Evolutionary conservation across 2,888 invertebrate genomes (phyloP), one percentile per base, ranked within the genome.

Genomic region (Merodon equestris): DNA sequence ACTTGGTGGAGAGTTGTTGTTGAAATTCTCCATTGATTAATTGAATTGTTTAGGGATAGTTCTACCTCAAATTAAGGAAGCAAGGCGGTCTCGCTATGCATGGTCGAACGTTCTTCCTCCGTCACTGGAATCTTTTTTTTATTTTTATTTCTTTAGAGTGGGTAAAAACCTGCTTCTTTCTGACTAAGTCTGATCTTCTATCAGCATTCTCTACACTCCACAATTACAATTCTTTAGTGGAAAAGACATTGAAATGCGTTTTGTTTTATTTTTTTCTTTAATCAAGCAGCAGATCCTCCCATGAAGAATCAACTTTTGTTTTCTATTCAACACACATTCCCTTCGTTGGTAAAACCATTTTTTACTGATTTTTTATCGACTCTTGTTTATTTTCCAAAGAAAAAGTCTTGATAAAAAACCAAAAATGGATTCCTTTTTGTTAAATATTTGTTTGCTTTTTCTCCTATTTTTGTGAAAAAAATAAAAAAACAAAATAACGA

Each of bases 321-420:
- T 44, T 14, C 17, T 66, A 47, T 51, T 45, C 53, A 60, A 66
- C 19, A 44, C 63, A 40, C 56, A 56, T 61, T 72, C 56, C 51
- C 71, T 48, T 13, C 13, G 40, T 40, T 12, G 64, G 48, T 38
- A 1, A 27, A 60, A 10, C 48, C 48, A 18, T 48, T 63, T 51
- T 38, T 54, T 36, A 47, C 13, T 17, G 18, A 77, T 45, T 67
- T 72, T 72, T 67, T 61, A 61, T 72, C 47, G 38, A 77, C 42
- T 53, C 18, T 38, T 18, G 10, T 58, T 67, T 47, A n/a, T 57
- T 36, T 4, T 27, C 27, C 7, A 27, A 0, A 42, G 5, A 13
- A 34, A 60, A 57, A 34, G 50, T 53, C 67, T 72, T 57, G 76
- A 64, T 72, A 40, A 67, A 61, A 71, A 61, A 51, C 60, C 71